Base-by-base conservation (phyloP, 2,113 vertebrate genomes). In the Malaclemys terrapin region DNA sequence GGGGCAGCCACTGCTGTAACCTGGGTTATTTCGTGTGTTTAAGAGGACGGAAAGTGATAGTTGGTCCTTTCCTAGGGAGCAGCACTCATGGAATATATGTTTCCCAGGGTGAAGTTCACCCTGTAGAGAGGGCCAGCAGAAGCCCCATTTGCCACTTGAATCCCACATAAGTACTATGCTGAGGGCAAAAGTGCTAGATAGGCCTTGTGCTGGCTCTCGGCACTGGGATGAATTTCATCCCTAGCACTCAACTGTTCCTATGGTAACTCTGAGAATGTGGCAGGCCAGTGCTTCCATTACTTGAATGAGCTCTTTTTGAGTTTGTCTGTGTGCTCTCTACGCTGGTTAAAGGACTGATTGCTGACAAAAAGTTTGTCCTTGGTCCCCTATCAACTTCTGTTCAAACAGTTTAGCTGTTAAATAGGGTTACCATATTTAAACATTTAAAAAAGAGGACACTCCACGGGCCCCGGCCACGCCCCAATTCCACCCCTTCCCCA, bases 331-430 rank as follows among this genome's bases (percentile, higher is more conserved):
- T 14, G 79, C 13, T 45, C n/a, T 42, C 24, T 72, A 14, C 1
- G 3, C 25, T 78, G 22, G 75, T 25, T 13, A 76, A 76, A 45
- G 72, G 75, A 27, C 22, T 76, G 42, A 47, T 47, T 47, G 22
- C 47, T 1, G 2, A 9, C 56, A 80, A 45, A 80, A 17, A 2
- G 17, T 0, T 27, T 85, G 53, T 65, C 53, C 65, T 85, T 50
- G 6, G 29, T 89, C 4, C 13, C 14, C 25, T 27, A 3, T 84
- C 54, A 38, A 20, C 27, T 85, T 10, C 22, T 65, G 49, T 65
- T 31, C 0, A 0, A 65, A 53, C 85, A 22, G 24, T 12, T 0
- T 0, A 79, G 38, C 5, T 31, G 19, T 1, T n/a, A n/a, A n/a
- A n/a, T n/a, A n/a, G n/a, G n/a, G n/a, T n/a, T n/a, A n/a, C n/a